phyloP scores from a whole-genome alignment of 2,797 vertebrate species.

The Muraenolepis orangiensis region DNA sequence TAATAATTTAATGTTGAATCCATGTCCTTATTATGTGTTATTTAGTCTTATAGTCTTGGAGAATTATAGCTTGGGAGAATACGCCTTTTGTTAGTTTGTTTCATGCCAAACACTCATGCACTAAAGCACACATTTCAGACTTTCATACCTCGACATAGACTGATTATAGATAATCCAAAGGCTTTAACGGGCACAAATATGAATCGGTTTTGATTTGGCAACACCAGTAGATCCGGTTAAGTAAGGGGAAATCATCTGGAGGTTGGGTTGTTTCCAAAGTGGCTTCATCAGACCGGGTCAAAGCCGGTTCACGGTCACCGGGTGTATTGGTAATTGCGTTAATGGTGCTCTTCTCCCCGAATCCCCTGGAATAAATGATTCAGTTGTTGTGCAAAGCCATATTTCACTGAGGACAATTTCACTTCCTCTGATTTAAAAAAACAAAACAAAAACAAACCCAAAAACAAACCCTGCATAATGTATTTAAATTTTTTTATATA shows the following conservation, averaged over 20 bases:
- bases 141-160: not conserved
- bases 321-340: not conserved
- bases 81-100: not conserved
- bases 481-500: not conserved
- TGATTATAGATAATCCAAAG: conserved; percentile 25
- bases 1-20: not conserved
- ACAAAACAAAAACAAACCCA: no score
- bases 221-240: conserved; percentile 49
- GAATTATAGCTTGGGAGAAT: no score
- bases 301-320: conserved; percentile 11
- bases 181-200: conserved; percentile 40
- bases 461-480: no score
- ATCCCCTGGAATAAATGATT: not conserved
- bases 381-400: not conserved
- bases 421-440: no score
- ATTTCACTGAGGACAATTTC: no score
- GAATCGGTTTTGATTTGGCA: conserved; percentile 57
- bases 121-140: not conserved
- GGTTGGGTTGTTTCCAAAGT: conserved; percentile 37
- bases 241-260: conserved; percentile 44
- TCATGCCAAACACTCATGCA: not conserved
- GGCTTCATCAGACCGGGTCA: conserved; percentile 17
- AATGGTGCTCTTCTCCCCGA: not conserved
- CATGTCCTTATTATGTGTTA: not conserved
- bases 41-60: not conserved